phyloP scores from a whole-genome alignment of 2,888 invertebrate genomes.

The Ochropleura leucogaster region DNA sequence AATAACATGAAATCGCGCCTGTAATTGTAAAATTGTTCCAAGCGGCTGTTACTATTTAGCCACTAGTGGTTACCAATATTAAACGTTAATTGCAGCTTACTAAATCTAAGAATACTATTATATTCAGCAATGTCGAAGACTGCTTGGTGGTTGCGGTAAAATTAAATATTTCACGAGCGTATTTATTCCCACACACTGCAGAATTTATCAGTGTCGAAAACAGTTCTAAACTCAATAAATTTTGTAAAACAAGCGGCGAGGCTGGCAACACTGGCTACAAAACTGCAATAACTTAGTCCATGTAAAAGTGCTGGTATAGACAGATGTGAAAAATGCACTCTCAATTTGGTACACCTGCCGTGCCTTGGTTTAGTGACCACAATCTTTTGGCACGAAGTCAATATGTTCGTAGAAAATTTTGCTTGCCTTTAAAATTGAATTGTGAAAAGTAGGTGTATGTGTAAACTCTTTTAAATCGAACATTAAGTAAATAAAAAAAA shows the following conservation, averaged over 20 bases:
- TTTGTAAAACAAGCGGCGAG: constrained; percentile 19
- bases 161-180: neutral
- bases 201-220: constrained; percentile 41
- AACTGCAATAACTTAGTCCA: constrained; percentile 45
- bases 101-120: neutral
- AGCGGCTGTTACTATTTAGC: no score
- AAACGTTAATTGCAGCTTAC: no score
- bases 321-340: constrained; percentile 40
- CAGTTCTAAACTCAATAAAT: constrained; percentile 48
- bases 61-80: no score
- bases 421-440: constrained; percentile 6
- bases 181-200: neutral
- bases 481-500: no score
- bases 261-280: constrained; percentile 9
- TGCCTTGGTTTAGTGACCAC: constrained; percentile 21
- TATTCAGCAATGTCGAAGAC: neutral
- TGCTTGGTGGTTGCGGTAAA: neutral
- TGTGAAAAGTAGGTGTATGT: neutral
- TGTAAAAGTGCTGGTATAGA: constrained; percentile 27
- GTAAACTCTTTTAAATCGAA: neutral
- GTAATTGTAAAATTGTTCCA: no score
- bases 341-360: constrained; percentile 47
- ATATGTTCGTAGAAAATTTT: constrained; percentile 9
- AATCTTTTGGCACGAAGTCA: constrained; percentile 44
- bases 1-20: no score